Evolutionary conservation across 2,797 vertebrate genomes (phyloP).

Genomic region (Sitta carolinensis): DNA sequence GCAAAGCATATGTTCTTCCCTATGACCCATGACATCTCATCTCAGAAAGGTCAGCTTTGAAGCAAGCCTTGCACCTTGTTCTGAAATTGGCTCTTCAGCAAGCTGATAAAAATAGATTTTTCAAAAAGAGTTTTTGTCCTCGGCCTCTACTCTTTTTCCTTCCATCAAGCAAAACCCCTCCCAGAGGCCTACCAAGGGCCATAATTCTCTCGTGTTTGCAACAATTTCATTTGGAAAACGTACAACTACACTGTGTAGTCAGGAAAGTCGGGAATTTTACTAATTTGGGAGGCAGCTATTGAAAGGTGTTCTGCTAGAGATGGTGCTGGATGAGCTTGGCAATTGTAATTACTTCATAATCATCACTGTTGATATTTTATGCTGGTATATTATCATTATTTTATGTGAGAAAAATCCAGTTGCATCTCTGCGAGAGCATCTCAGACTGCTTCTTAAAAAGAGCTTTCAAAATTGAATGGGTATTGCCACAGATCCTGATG

Average conservation of each 20-base stretch:
- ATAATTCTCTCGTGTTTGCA: neutral
- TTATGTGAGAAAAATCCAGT: neutral
- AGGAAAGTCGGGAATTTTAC: neutral
- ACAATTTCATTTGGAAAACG: neutral
- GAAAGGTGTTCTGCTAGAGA: neutral
- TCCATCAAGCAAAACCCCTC: neutral
- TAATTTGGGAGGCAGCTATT: neutral
- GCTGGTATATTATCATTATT: neutral
- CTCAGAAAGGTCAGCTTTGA: neutral
- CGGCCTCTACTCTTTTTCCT: neutral
- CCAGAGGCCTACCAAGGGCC: neutral
- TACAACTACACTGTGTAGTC: accelerated
- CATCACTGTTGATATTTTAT: neutral
- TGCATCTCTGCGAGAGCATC: neutral
- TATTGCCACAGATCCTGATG: neutral
- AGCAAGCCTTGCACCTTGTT: neutral
- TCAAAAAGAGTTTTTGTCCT: neutral
- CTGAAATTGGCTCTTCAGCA: neutral
- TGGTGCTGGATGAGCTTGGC: neutral
- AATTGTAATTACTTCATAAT: neutral
- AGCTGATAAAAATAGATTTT: neutral
- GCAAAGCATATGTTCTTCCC: neutral
- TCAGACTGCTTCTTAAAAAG: neutral
- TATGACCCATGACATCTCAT: neutral
- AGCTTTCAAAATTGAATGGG: neutral